Conservation (phyloP, 1,140 invertebrate species). For the Temnothorax nylanderi region DNA sequence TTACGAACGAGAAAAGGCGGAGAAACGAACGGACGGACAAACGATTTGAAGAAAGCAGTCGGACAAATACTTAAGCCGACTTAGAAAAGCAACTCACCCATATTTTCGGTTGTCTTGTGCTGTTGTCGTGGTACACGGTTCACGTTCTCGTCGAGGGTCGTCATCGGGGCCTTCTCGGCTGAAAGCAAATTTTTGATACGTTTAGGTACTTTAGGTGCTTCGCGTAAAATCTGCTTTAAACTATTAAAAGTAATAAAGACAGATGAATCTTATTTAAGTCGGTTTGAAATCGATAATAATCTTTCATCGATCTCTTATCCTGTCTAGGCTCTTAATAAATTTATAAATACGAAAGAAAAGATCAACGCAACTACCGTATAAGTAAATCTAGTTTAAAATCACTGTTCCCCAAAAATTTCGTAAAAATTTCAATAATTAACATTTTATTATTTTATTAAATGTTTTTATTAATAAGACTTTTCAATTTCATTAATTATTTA, state of each 20-base stretch:
- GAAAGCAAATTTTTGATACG: constrained; percentile 68
- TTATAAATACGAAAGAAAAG: neutral
- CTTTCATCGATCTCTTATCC: neutral
- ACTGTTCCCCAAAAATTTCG: neutral
- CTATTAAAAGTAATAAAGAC: neutral
- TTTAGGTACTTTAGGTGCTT: constrained; percentile 53
- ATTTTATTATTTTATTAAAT: neutral
- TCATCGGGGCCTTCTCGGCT: constrained; percentile 82
- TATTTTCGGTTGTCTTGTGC: constrained; percentile 67
- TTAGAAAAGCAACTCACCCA: constrained; percentile 76
- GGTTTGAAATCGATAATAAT: constrained; percentile 1
- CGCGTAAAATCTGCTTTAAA: neutral
- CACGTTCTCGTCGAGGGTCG: constrained; percentile 83
- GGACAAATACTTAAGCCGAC: neutral
- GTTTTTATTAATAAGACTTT: neutral
- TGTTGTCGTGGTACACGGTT: constrained; percentile 77
- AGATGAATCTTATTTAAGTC: neutral
- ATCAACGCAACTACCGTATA: neutral
- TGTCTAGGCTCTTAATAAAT: neutral
- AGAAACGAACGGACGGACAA: neutral
- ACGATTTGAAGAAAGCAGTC: neutral
- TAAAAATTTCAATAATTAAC: neutral
- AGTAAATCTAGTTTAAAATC: neutral
- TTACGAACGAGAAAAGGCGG: neutral
- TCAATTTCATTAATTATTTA: neutral